Conservation (phyloP, 2,888 invertebrate genomes). For the Heliconius ethilla region DNA sequence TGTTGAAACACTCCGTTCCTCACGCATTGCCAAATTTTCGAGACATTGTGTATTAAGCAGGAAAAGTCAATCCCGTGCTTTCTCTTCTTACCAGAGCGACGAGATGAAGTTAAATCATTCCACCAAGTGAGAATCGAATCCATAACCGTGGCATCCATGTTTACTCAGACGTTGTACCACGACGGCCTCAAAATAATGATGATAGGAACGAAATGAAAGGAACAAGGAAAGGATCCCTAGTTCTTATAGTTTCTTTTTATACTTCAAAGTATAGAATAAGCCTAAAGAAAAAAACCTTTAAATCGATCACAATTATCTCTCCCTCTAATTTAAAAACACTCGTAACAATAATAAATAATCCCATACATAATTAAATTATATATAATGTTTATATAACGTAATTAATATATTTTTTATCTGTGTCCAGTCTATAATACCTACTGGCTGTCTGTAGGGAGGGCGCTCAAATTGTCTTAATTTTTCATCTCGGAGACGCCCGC, state of each 20-base stretch:
- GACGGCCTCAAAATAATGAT: neutral
- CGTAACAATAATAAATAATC: neutral
- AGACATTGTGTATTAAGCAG: no score
- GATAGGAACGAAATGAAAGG: no score
- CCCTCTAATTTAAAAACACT: no score
- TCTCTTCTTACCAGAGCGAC: neutral
- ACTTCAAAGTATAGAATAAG: no score
- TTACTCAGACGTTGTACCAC: neutral
- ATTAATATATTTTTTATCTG: constrained; percentile 29
- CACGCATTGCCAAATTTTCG: neutral
- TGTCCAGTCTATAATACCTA: constrained; percentile 33
- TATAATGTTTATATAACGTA: neutral
- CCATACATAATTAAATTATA: neutral
- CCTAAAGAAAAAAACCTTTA: no score
- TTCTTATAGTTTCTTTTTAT: no score
- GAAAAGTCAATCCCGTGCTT: neutral
- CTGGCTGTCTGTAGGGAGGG: constrained; percentile 50
- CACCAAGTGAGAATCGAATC: neutral
- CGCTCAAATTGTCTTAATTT: constrained; percentile 80
- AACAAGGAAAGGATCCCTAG: no score
- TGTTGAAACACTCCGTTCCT: neutral
- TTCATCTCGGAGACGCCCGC: constrained; percentile 69
- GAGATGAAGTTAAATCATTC: neutral
- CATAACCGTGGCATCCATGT: neutral
- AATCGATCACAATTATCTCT: no score